A percentile compares a stretch with the other conserved stretches of the same genome.
These are phyloP conservation scores for Temnothorax longispinosus DNA, from an alignment of 1,140 invertebrate species.

Conservation along the genomic window DNA sequence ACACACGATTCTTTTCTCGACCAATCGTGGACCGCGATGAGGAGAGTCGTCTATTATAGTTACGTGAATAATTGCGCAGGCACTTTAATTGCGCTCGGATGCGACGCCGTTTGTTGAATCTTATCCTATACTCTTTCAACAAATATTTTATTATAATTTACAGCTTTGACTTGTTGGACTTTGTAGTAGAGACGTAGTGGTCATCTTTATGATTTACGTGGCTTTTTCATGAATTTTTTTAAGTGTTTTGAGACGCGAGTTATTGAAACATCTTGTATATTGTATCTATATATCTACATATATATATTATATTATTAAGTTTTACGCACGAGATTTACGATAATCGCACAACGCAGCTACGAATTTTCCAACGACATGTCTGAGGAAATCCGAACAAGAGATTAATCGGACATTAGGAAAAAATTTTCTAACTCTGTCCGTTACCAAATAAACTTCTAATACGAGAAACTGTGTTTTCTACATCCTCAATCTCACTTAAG, in stretches of 20 bases:
- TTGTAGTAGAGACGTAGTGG: neutral
- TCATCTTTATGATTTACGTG: neutral
- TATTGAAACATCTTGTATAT: conserved; percentile 1
- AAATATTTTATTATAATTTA: neutral
- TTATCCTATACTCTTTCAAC: neutral
- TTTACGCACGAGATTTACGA: conserved; percentile 20
- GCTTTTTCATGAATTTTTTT: neutral
- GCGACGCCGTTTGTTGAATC: too few relatives aligned
- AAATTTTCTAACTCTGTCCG: neutral
- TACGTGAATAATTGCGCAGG: neutral
- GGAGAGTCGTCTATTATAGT: neutral
- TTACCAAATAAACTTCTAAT: conserved; percentile 28
- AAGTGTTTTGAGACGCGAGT: conserved; percentile 5
- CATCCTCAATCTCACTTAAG: neutral
- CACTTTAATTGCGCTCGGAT: neutral
- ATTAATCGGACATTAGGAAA: neutral
- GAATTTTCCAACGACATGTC: neutral
- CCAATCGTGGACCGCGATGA: neutral
- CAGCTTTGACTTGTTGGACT: neutral
- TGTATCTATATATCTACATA: neutral
- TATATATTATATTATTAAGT: neutral
- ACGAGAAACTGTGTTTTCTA: neutral
- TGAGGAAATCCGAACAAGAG: neutral
- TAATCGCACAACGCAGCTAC: neutral
- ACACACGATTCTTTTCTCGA: neutral